Evolutionary conservation across 2,888 invertebrate genomes (phyloP).

Genomic region (Torymus auratus): DNA sequence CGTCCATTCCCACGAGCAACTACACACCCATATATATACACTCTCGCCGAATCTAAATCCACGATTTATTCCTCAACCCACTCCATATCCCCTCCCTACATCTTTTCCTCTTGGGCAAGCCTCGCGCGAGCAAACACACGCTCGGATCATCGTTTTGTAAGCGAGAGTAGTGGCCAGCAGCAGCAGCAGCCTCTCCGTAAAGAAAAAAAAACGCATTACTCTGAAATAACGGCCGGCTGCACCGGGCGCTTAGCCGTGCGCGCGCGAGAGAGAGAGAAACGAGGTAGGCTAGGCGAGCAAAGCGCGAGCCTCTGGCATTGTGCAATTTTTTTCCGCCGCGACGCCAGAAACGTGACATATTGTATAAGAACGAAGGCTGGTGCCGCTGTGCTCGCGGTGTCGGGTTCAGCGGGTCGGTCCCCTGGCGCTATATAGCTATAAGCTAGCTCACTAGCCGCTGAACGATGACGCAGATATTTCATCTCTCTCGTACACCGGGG

Average conservation of each 20-base stretch:
- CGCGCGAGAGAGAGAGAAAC: neutral
- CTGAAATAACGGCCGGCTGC: conserved; percentile 10
- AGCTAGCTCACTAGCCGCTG: neutral
- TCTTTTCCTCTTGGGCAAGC: neutral
- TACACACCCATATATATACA: no score
- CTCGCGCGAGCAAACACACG: neutral
- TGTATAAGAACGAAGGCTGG: conserved; percentile 12
- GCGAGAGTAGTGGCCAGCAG: neutral
- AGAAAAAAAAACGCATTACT: conserved; percentile 10
- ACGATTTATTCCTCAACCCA: no score
- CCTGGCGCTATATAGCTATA: neutral
- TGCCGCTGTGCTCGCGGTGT: neutral
- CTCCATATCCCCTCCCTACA: no score
- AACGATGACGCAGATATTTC: conserved; percentile 25
- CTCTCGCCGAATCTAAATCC: no score
- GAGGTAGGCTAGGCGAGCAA: no score
- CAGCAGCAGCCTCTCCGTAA: neutral
- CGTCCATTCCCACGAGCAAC: no score
- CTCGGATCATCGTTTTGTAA: conserved; percentile 6
- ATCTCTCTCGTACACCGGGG: conserved; percentile 1
- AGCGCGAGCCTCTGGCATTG: neutral
- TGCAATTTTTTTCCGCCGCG: conserved; percentile 19
- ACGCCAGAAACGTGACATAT: conserved; percentile 25
- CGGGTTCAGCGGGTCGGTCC: neutral
- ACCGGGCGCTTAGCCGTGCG: neutral